Evolutionary conservation across 92 coral and sea anemone species (phyloP).

Genomic region (Phymanthus crucifer): DNA sequence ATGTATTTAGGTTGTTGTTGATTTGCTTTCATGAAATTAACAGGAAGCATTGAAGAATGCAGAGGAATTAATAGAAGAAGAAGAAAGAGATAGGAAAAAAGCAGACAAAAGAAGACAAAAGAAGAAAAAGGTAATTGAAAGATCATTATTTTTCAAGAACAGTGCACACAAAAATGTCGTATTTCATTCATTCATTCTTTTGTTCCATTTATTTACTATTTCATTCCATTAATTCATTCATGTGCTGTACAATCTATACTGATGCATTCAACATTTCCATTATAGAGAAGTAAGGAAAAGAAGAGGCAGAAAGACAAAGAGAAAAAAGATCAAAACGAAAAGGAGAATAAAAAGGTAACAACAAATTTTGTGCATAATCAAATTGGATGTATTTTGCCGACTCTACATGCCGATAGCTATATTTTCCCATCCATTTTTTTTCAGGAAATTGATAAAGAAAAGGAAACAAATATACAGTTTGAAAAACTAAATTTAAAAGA

Average conservation of each 20-base stretch:
- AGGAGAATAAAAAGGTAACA: slow-evolving; percentile 82
- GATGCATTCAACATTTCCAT: neutral
- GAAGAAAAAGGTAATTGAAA: slow-evolving; percentile 82
- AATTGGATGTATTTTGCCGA: neutral
- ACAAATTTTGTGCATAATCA: neutral
- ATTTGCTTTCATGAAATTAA: neutral
- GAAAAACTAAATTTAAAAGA: slow-evolving; percentile 33
- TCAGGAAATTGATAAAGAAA: slow-evolving; percentile 22
- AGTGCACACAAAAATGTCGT: too few species aligned
- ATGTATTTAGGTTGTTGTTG: neutral
- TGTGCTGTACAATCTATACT: neutral
- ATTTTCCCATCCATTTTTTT: neutral
- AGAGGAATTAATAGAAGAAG: slow-evolving; percentile 93
- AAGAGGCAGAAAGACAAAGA: slow-evolving; percentile 73
- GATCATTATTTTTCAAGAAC: neutral
- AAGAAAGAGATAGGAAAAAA: slow-evolving; percentile 86
- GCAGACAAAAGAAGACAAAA: slow-evolving; percentile 96
- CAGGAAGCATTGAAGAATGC: slow-evolving; percentile 99
- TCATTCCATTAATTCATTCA: too few species aligned
- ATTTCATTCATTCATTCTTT: too few species aligned
- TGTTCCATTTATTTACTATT: too few species aligned
- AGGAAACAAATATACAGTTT: slow-evolving; percentile 16
- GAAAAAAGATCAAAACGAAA: slow-evolving; percentile 67
- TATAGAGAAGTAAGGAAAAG: slow-evolving; percentile 73
- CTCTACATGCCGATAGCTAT: too few species aligned